A percentile compares a stretch with the other conserved stretches of the same genome.
Conservation (phyloP, 2,888 invertebrate genomes). For the Scelioninae gen. 2 region DNA sequence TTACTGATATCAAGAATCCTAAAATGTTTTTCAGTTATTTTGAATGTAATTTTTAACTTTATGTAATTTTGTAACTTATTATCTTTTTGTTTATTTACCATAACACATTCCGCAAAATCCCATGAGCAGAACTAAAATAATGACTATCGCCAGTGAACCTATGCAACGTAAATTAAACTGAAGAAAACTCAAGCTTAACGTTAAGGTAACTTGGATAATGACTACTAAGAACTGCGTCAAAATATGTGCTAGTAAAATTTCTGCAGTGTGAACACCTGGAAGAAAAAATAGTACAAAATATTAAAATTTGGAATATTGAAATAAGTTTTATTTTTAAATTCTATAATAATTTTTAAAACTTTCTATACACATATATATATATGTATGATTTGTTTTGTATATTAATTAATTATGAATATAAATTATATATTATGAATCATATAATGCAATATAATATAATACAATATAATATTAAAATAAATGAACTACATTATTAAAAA, state of each 20-base stretch:
- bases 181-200: slow-evolving; percentile 80
- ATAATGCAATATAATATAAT: no score
- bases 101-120: slow-evolving; percentile 91
- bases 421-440: no score
- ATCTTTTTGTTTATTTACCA: slow-evolving; percentile 75
- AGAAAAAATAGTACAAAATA: slow-evolving; percentile 2
- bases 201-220: slow-evolving; percentile 81
- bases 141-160: slow-evolving; percentile 80
- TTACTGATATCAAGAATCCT: slow-evolving; percentile 88
- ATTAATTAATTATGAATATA: no score
- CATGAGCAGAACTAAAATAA: slow-evolving; percentile 81
- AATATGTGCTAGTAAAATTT: slow-evolving; percentile 89
- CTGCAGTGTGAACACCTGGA: slow-evolving; percentile 84
- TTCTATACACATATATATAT: no score
- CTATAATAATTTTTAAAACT: no score
- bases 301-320: no score
- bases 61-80: not conserved
- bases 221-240: slow-evolving; percentile 85
- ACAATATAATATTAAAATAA: no score
- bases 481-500: no score
- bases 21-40: slow-evolving; percentile 55
- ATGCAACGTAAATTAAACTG: slow-evolving; percentile 80
- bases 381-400: no score
- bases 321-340: no score
- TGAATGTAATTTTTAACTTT: no score